Conservation (phyloP, 2,113 vertebrate species). For the Nannospalax galili region DNA sequence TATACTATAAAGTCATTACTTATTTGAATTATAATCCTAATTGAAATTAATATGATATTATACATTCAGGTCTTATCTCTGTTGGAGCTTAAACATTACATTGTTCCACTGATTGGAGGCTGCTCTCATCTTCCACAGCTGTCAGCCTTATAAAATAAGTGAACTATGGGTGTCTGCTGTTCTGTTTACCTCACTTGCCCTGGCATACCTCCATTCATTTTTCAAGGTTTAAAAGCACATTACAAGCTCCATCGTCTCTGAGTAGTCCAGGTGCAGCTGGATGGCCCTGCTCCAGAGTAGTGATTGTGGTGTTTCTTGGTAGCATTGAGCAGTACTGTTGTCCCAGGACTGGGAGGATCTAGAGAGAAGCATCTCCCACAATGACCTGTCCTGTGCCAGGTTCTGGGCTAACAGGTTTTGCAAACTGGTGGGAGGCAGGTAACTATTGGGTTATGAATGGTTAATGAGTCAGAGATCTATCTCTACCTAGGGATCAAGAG, state of each 20-base stretch:
- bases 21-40: not conserved
- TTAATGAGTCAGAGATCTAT: not conserved
- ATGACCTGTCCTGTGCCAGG: not conserved
- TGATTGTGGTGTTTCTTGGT: not conserved
- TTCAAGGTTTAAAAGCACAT: not conserved
- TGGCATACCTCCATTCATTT: not conserved
- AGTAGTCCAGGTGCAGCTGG: not conserved
- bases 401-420: not conserved
- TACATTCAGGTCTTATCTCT: not conserved
- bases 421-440: not conserved
- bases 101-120: not conserved
- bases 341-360: not conserved
- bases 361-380: fast-evolving
- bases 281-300: not conserved
- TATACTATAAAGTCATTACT: constrained; percentile 11
- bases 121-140: not conserved
- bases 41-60: not conserved
- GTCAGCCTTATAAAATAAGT: not conserved
- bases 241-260: not conserved
- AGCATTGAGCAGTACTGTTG: not conserved
- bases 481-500: not conserved
- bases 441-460: not conserved
- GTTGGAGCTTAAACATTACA: not conserved
- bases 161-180: not conserved
- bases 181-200: not conserved